Base-by-base conservation (phyloP, 2,113 vertebrate genomes). In the Tupaia tana region DNA sequence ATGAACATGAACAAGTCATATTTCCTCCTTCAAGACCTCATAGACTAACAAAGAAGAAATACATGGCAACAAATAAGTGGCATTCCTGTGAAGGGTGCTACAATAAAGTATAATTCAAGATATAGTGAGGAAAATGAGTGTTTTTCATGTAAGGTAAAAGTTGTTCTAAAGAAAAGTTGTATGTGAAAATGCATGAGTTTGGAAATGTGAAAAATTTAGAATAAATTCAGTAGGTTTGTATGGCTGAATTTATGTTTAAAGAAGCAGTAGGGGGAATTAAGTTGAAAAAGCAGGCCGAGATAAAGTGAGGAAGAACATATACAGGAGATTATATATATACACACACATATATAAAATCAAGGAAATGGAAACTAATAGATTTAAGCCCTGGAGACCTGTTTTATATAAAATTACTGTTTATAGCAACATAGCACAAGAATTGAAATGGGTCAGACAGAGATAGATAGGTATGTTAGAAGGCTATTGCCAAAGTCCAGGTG, bases 341-440 rank as follows among this genome's bases (percentile, higher is more conserved):
- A 43, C 43, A 43, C 43, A 43, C 43, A 43, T 6, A 4, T 6
- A 43, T 43, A 43, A 64, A 81, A 81, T 59, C 59, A 31, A 66
- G 29, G 13, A 95, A 93, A 80, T 67, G 64, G 25, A 95, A 97
- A 66, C 2, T 16, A 91, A 15, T 75, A 43, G 18, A 66, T 64
- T 86, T 93, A 73, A 54, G n/a, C 27, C 43, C 18, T 9, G 2
- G 22, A 95, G 14, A 84, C 34, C 34, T 70, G 20, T 78, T 78
- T 95, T 54, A 13, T 69, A 83, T 83, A 64, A 74, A 86, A 92
- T 86, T 29, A 82, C 29, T 82, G 3, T n/a, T 66, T 66, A 75
- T 43, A 89, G 10, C 29, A n/a, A 25, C 27, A 61, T 43, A 6
- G 22, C 18, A 54, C 59, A 77, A 43, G 70, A 56, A 43, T 13